A percentile compares a stretch with the other conserved stretches of the same genome.
Conservation (phyloP, 2,888 invertebrate genomes). For the Chaitophorus viminalis region DNA sequence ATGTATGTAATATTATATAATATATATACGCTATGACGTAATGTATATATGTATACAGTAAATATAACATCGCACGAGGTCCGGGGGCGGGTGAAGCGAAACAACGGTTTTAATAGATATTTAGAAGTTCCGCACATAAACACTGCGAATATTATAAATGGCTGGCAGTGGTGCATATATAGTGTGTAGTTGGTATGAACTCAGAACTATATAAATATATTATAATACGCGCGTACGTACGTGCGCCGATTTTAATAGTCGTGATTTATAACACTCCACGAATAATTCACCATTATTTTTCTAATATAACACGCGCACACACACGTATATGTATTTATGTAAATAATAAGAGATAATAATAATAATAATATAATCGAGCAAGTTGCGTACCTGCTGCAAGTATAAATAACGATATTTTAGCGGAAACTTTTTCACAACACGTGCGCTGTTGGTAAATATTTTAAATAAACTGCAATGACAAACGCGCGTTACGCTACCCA, state of each 20-base stretch:
- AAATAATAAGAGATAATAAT: background rate
- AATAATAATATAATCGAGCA: background rate
- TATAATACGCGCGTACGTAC: background rate
- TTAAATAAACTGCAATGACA: background rate
- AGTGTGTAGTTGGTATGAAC: no score
- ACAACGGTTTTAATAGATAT: background rate
- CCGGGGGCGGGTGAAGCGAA: background rate
- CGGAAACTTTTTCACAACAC: background rate
- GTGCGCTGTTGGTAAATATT: background rate
- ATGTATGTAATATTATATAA: no score
- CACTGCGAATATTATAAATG: conserved; percentile 1
- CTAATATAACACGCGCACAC: background rate
- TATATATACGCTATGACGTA: no score
- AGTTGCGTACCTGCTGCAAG: background rate
- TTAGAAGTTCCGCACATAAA: conserved; percentile 8
- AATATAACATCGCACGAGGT: background rate
- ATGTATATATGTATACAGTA: no score
- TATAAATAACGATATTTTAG: background rate
- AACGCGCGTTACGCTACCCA: background rate
- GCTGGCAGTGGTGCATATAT: background rate
- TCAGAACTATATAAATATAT: no score
- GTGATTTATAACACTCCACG: background rate
- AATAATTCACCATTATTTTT: conserved; percentile 10
- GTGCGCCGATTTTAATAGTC: conserved; percentile 8
- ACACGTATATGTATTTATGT: background rate